These are phyloP conservation scores for Ptiloglossa arizonensis DNA, from an alignment of 1,140 invertebrate genomes.

Conservation along the genomic window DNA sequence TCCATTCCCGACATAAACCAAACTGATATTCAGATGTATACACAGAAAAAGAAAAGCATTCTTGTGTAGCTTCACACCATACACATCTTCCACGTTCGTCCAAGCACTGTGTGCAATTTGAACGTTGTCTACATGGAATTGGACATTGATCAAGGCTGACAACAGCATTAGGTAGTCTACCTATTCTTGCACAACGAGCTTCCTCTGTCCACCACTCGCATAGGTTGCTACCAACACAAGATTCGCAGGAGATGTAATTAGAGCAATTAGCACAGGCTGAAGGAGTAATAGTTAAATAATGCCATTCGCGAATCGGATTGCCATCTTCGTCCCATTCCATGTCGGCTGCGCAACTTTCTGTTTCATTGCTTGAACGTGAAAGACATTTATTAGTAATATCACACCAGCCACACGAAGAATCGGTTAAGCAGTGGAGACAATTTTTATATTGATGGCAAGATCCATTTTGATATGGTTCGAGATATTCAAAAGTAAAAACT, in stretches of 20 bases:
- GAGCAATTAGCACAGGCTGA: slow-evolving; percentile 92
- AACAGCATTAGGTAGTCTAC: slow-evolving; percentile 87
- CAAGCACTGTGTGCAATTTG: slow-evolving; percentile 91
- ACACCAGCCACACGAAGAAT: slow-evolving; percentile 96
- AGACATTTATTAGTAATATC: slow-evolving; percentile 86
- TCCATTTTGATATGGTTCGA: slow-evolving; percentile 92
- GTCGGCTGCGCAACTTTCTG: slow-evolving; percentile 81
- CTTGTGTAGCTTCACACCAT: slow-evolving; percentile 95
- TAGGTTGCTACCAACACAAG: slow-evolving; percentile 86
- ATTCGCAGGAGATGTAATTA: slow-evolving; percentile 92
- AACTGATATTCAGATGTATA: slow-evolving; percentile 97
- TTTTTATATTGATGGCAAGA: slow-evolving; percentile 90
- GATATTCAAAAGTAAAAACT: slow-evolving; percentile 93
- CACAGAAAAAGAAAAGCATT: slow-evolving; percentile 96
- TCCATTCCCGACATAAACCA: slow-evolving; percentile 95
- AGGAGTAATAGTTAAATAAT: slow-evolving; percentile 90
- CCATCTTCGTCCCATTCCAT: slow-evolving; percentile 74
- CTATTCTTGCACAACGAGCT: slow-evolving; percentile 90
- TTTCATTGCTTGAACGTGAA: slow-evolving; percentile 85
- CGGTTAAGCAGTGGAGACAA: slow-evolving; percentile 93
- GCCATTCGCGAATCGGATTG: slow-evolving; percentile 84
- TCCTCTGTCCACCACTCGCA: slow-evolving; percentile 95
- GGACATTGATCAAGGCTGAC: slow-evolving; percentile 87
- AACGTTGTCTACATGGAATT: slow-evolving; percentile 87
- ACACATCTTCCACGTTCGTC: slow-evolving; percentile 93